Base-by-base conservation (phyloP, 2,888 invertebrate species). In the Lithophane socia region DNA sequence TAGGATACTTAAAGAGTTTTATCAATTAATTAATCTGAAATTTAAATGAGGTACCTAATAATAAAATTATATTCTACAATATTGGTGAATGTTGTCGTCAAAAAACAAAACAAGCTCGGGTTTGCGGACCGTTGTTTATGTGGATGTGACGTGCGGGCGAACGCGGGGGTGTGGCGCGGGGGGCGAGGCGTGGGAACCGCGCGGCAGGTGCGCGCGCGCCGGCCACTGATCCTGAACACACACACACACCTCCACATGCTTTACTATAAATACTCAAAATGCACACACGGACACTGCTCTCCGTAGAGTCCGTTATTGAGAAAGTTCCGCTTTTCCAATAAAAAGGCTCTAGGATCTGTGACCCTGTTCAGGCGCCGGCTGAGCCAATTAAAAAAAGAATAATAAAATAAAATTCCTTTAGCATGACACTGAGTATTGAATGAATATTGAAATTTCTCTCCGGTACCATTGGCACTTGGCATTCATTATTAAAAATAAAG, bases 211-310 rank as follows among this genome's bases (percentile, higher is more conserved):
- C 96, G 96, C 96, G 94, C 93, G 94, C 93, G 94, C 94, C 94
- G 96, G 96, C 95, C 96, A 96, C 95, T 96, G 96, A 96, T 96
- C 96, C 96, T 96, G 95, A 94, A 94, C 95, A 91, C 94, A 87
- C 93, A 92, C 94, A 80, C 90, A 90, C 87, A 83, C 81, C 83
- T 73, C 82, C 86, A 88, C 87, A 88, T 88, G 90, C 83, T 89
- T 83, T 82, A 86, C 84, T 86, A 89, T 89, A 86, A 87, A 88
- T 82, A 87, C 84, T 84, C 82, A 86, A 88, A 85, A 87, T 80
- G 80, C 88, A 84, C 90, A 88, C 90, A 91, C 90, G 85, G 68
- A 86, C 74, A 86, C 80, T 79, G 77, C 80, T 89, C 88, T 90
- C 90, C 83, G 89, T 88, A 88, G 86, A 87, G 89, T 89, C 94